phyloP scores from a whole-genome alignment of 2,113 vertebrate genomes.

The Macrotus californicus region DNA sequence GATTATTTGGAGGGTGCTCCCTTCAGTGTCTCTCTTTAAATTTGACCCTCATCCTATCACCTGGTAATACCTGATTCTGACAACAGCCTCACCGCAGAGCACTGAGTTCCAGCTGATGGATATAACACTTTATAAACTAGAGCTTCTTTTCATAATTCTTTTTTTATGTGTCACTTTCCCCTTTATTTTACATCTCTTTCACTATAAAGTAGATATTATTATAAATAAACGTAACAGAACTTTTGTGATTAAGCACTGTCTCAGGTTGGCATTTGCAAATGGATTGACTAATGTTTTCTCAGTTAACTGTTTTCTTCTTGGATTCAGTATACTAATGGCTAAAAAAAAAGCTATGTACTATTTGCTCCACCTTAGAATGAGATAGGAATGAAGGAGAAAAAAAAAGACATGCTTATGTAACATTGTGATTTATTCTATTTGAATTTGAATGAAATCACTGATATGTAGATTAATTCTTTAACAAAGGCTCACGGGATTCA shows the following conservation, averaged over 20 bases:
- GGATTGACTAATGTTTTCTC: neutral
- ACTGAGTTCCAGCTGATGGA: neutral
- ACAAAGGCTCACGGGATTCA: neutral
- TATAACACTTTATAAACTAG: neutral
- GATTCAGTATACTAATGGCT: neutral
- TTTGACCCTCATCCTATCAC: neutral
- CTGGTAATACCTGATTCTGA: neutral
- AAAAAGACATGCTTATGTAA: neutral
- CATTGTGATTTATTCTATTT: neutral
- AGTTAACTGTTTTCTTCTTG: neutral
- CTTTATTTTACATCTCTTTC: neutral
- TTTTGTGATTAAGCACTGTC: neutral
- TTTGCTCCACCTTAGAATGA: neutral
- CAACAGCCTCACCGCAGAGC: neutral
- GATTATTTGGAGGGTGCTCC: too few relatives aligned
- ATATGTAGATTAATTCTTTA: neutral
- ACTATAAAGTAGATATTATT: neutral
- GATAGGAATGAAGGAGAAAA: neutral
- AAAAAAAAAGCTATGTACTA: neutral
- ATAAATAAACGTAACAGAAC: neutral
- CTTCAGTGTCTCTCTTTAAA: neutral
- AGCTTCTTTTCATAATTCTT: neutral
- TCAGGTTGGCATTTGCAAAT: neutral
- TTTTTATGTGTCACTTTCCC: neutral
- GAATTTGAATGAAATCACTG: neutral